Evolutionary conservation across 2,797 vertebrate genomes (phyloP).

Genomic region (Melanotaenia boesemani): DNA sequence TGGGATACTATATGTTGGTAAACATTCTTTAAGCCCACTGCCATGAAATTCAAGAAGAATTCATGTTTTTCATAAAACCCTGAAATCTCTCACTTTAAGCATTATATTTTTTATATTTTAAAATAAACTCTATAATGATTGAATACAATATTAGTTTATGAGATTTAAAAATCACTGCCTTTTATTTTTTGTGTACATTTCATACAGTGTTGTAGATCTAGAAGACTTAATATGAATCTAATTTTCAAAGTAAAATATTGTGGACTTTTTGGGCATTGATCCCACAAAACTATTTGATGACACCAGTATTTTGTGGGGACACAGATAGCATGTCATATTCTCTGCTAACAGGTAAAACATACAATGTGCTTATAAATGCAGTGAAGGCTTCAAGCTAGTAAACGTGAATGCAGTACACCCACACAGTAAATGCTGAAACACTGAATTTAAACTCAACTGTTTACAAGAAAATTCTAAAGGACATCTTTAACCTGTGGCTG

Average conservation of each 20-base stretch:
- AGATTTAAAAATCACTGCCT: too few relatives aligned
- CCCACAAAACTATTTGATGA: neutral
- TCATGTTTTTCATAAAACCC: too few relatives aligned
- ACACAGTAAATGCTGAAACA: neutral
- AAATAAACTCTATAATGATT: too few relatives aligned
- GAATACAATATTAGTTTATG: too few relatives aligned
- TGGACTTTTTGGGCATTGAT: too few relatives aligned
- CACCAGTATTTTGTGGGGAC: neutral
- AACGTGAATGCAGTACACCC: neutral
- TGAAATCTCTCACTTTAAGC: too few relatives aligned
- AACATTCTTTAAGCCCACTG: neutral
- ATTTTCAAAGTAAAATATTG: neutral
- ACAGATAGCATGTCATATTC: neutral
- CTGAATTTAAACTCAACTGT: constrained; percentile 8
- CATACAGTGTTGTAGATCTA: too few relatives aligned
- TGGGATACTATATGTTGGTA: too few relatives aligned
- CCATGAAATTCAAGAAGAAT: too few relatives aligned
- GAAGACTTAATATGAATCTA: too few relatives aligned
- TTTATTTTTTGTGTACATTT: too few relatives aligned
- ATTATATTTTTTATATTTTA: too few relatives aligned
- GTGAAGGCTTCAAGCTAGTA: neutral
- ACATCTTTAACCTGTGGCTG: constrained; percentile 15
- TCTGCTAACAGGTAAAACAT: neutral
- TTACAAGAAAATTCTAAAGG: neutral
- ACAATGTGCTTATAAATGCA: neutral